Base-by-base conservation (phyloP, 2,888 invertebrate species). In the Schizaphis graminum region DNA sequence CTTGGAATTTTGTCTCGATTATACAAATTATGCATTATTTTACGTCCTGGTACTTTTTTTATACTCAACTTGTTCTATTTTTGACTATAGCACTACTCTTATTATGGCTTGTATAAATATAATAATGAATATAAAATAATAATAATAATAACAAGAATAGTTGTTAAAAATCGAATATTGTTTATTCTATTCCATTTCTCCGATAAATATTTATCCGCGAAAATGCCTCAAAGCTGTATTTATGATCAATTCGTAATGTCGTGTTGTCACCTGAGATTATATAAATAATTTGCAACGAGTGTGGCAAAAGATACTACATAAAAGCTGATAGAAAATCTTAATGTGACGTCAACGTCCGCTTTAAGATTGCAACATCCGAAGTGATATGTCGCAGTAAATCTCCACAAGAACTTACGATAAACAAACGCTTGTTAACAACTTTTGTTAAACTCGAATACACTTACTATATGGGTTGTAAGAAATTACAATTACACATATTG, bases 371-470 rank as follows among this genome's bases (percentile, higher is more conserved):
- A 21, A 77, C 7, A 8, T 35, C 21, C 77, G 0, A 21, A 21
- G 35, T 21, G 77, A 35, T 77, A 35, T 3, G 35, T 77, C 7
- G 8, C 77, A 35, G 77, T 77, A 77, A 77, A 77, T 77, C 77
- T 35, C 77, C 21, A 35, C 77, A 41, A 41, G 21, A 77, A 77
- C 77, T 77, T 7, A 35, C 3, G 77, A 77, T 77, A 77, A 77
- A 77, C 77, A 77, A 77, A 77, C 77, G 35, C 35, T 77, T 77
- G 77, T 77, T 77, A 35, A 77, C 35, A 77, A 77, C 77, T 77
- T 35, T 7, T 21, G 35, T 77, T 41, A 21, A 77, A 8, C 77
- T 77, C 35, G 21, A 77, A 35, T 77, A 35, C 7, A 77, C 35
- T 35, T 8, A 3, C 21, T 24, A 41, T 35, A 77, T 77, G 3